phyloP scores from a whole-genome alignment of 2,113 vertebrate genomes.

The Ornithorhynchus anatinus region DNA sequence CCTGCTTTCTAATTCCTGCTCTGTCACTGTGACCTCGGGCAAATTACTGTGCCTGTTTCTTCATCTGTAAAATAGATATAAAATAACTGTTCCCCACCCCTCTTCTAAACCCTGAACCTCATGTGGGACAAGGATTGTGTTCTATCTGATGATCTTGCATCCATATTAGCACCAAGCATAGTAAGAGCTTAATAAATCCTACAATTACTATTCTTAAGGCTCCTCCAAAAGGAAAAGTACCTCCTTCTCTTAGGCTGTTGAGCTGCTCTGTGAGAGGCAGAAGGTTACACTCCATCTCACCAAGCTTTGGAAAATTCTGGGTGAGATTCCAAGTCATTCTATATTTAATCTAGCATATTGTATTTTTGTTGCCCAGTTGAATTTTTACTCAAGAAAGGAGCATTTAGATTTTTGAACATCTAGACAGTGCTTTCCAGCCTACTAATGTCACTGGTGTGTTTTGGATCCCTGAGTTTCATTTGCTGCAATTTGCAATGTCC shows the following conservation, averaged over 20 bases:
- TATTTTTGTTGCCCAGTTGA: conserved; percentile 33
- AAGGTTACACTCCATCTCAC: conserved; percentile 15
- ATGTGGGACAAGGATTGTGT: too few relatives aligned
- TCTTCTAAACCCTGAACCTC: too few relatives aligned
- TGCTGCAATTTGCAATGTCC: not conserved
- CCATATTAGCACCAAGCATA: too few relatives aligned
- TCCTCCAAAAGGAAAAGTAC: conserved; percentile 41
- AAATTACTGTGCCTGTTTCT: too few relatives aligned
- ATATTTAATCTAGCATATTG: conserved; percentile 23
- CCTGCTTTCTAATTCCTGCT: too few relatives aligned
- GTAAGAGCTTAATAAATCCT: too few relatives aligned
- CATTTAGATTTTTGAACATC: conserved; percentile 32
- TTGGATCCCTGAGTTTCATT: conserved; percentile 6
- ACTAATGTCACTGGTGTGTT: not conserved
- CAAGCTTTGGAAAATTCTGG: conserved; percentile 32
- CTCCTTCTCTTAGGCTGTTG: not conserved
- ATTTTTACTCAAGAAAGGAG: conserved; percentile 53
- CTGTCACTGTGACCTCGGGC: too few relatives aligned
- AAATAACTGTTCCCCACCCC: too few relatives aligned
- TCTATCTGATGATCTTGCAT: too few relatives aligned
- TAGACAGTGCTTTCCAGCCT: not conserved
- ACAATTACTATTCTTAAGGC: too few relatives aligned
- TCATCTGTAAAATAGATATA: too few relatives aligned
- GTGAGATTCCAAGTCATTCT: conserved; percentile 45
- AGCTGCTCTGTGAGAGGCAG: conserved; percentile 19